Percentiles rank a stretch among this genome's conserved stretches.
phyloP scores from a whole-genome alignment of 2,888 invertebrate species.

The Agrilus mali region DNA sequence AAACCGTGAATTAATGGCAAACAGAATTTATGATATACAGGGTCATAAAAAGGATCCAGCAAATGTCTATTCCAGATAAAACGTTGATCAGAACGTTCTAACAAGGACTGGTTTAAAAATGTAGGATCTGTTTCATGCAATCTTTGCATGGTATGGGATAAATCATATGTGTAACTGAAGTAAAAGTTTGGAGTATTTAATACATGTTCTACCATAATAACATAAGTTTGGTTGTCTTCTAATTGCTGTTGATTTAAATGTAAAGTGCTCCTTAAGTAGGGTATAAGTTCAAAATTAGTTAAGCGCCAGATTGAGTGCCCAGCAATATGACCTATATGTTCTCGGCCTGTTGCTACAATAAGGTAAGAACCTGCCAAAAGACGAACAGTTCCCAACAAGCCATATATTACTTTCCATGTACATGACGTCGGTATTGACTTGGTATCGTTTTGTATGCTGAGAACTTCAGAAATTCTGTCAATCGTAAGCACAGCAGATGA shows the following conservation, averaged over 20 bases:
- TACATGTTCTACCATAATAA: conserved; percentile 72
- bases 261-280: conserved; percentile 71
- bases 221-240: conserved; percentile 70
- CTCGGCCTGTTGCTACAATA: conserved; percentile 75
- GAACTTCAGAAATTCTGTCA: conserved; percentile 50
- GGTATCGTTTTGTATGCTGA: conserved; percentile 25
- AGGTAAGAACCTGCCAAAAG: conserved; percentile 79
- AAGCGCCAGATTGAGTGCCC: conserved; percentile 69
- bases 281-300: conserved; percentile 69
- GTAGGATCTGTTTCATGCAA: conserved; percentile 73
- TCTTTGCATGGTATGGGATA: conserved; percentile 84
- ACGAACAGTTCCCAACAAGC: conserved; percentile 75
- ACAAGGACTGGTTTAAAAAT: conserved; percentile 66
- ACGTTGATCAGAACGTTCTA: conserved; percentile 69
- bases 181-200: conserved; percentile 80
- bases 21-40: conserved; percentile 66
- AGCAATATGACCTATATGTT: conserved; percentile 67
- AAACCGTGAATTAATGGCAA: conserved; percentile 88
- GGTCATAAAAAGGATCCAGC: conserved; percentile 60
- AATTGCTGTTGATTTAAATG: conserved; percentile 76
- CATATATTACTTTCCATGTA: conserved; percentile 62
- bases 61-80: conserved; percentile 92
- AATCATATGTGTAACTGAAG: conserved; percentile 88
- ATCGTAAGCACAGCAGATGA: conserved; percentile 69
- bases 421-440: conserved; percentile 50